Percentiles rank a stretch among this genome's conserved stretches.
Evolutionary conservation across 2,888 invertebrate genomes (phyloP).

Genomic region (Phyllotreta striolata): DNA sequence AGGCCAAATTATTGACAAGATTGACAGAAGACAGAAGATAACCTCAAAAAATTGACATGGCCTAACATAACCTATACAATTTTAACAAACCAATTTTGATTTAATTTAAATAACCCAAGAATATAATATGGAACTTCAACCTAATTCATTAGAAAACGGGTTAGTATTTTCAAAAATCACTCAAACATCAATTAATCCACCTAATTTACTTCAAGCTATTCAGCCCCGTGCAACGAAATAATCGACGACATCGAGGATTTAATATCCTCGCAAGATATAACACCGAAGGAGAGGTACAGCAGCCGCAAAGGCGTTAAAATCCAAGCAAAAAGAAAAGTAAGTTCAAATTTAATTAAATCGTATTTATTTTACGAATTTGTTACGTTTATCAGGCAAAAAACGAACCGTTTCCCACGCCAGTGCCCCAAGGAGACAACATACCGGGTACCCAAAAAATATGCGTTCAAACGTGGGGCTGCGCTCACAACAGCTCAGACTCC

Average conservation of each 20-base stretch:
- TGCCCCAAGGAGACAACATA: constrained; percentile 56
- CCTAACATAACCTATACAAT: too few relatives aligned
- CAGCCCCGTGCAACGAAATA: constrained; percentile 67
- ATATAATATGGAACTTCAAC: too few relatives aligned
- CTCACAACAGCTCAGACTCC: constrained; percentile 96
- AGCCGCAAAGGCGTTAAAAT: constrained; percentile 75
- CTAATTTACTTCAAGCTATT: neutral
- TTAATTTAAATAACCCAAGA: too few relatives aligned
- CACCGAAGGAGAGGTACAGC: constrained; percentile 79
- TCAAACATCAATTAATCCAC: too few relatives aligned
- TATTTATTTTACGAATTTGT: constrained; percentile 9
- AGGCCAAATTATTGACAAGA: too few relatives aligned
- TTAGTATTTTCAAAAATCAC: too few relatives aligned
- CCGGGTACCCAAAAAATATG: constrained; percentile 82
- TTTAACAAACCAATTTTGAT: too few relatives aligned
- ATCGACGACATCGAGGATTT: constrained; percentile 88
- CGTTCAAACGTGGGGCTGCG: constrained; percentile 97
- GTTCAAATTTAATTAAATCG: constrained; percentile 6
- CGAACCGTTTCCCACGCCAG: constrained; percentile 33
- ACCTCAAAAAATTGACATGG: too few relatives aligned
- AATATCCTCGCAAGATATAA: constrained; percentile 80
- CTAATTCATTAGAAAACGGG: too few relatives aligned
- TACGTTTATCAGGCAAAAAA: constrained; percentile 29
- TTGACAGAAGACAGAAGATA: too few relatives aligned
- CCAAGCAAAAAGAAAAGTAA: constrained; percentile 60